phyloP scores from a whole-genome alignment of 2,797 vertebrate species.

The Hippoglossus hippoglossus region DNA sequence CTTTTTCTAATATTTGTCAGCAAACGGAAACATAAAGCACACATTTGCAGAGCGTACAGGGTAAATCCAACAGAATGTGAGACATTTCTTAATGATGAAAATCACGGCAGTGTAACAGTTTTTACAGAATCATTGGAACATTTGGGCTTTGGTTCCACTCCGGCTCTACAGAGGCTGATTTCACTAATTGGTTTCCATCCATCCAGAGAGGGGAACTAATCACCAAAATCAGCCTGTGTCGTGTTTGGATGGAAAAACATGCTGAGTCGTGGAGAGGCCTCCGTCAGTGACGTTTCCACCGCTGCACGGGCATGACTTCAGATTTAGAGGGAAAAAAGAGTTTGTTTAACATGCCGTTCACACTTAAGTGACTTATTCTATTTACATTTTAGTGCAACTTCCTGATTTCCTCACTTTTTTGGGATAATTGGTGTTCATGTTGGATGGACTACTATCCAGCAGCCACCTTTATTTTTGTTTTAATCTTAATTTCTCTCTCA shows the following conservation, averaged over 20 bases:
- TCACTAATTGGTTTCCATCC: constrained; percentile 77
- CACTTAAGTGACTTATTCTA: constrained; percentile 1
- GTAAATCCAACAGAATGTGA: constrained; percentile 39
- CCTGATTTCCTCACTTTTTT: constrained; percentile 1
- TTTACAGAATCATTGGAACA: constrained; percentile 56
- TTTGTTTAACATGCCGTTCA: constrained; percentile 12
- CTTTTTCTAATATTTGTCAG: constrained; percentile 32
- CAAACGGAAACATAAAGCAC: constrained; percentile 22
- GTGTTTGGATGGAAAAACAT: constrained; percentile 64
- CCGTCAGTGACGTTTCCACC: constrained; percentile 20
- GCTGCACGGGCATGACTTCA: constrained; percentile 18
- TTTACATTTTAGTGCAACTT: neutral
- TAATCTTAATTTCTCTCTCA: neutral
- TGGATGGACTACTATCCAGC: neutral
- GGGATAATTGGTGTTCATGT: neutral
- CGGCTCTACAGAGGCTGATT: constrained; percentile 68
- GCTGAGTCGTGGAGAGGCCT: constrained; percentile 49
- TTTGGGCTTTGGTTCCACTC: constrained; percentile 47
- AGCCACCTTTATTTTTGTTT: neutral
- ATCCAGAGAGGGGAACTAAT: constrained; percentile 77
- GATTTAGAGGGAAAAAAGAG: constrained; percentile 19
- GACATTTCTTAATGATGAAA: constrained; percentile 52
- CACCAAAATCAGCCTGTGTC: constrained; percentile 66
- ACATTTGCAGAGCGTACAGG: constrained; percentile 24
- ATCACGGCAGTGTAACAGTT: constrained; percentile 54